These are phyloP conservation scores for Gallinago stenura DNA, from an alignment of 2,797 vertebrate species.

Conservation along the genomic window DNA sequence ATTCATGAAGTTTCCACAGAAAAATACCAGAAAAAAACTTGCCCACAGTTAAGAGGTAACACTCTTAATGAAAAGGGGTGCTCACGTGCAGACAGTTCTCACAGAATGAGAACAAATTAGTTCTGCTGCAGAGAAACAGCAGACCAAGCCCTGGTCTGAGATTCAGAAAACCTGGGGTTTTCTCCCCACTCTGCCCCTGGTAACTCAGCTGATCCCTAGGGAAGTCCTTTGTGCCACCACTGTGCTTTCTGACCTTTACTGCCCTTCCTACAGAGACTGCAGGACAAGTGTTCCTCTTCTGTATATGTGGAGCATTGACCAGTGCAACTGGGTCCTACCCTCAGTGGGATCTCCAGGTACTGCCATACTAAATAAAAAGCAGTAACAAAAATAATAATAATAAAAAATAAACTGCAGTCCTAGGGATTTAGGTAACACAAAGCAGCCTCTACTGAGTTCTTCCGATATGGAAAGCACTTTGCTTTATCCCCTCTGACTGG, in stretches of 20 bases:
- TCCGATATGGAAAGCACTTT: background rate
- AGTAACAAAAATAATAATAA: background rate
- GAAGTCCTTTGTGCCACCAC: background rate
- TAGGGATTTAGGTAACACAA: background rate
- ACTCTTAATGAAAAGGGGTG: background rate
- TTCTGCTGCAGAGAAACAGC: background rate
- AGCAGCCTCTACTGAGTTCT: background rate
- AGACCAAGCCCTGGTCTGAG: background rate
- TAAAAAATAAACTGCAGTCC: background rate
- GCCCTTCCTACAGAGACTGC: background rate
- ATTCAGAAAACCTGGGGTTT: background rate
- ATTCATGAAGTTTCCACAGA: background rate
- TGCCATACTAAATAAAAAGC: background rate
- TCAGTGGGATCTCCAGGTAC: background rate
- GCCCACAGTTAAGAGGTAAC: background rate
- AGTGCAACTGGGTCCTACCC: background rate
- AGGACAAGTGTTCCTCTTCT: background rate
- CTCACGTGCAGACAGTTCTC: background rate
- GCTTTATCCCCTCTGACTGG: background rate
- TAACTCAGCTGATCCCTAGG: background rate
- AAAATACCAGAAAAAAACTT: background rate
- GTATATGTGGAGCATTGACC: background rate
- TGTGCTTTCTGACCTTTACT: background rate
- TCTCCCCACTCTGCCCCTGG: background rate
- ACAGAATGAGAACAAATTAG: background rate